These are phyloP conservation scores for Trachelus troglodyta DNA, from an alignment of 2,888 invertebrate species.

Conservation along the genomic window DNA sequence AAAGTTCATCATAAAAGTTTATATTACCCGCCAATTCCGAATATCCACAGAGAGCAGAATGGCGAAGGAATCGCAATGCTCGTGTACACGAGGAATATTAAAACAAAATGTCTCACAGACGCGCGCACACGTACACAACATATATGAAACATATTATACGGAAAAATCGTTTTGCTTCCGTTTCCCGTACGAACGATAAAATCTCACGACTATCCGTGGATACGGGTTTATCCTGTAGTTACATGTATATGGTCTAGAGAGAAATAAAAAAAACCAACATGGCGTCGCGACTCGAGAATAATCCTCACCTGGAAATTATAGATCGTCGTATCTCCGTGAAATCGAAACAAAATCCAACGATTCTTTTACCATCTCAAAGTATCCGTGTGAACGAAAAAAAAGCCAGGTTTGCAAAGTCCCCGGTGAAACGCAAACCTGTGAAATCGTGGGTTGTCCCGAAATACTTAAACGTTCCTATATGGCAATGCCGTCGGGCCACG, in stretches of 20 bases:
- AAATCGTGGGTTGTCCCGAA: background rate
- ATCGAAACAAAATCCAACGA: background rate
- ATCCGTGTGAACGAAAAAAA: background rate
- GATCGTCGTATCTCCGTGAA: background rate
- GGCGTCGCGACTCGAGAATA: background rate
- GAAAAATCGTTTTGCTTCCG: background rate
- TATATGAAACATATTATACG: background rate
- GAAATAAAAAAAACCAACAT: background rate
- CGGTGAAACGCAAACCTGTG: background rate
- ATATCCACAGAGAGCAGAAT: background rate
- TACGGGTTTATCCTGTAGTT: background rate
- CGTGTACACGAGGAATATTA: background rate
- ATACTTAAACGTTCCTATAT: background rate
- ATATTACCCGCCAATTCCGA: background rate
- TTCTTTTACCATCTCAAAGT: background rate
- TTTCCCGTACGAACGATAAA: background rate
- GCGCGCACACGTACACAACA: background rate
- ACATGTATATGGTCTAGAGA: background rate
- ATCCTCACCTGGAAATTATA: background rate
- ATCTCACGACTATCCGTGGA: background rate
- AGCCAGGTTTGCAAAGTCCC: background rate
- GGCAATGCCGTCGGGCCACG: background rate
- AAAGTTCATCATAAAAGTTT: background rate
- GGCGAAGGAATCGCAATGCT: background rate
- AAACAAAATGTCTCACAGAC: background rate